Evolutionary conservation across 2,113 vertebrate genomes (phyloP), one percentile per base, ranked within the genome.

Genomic region (Peromyscus polionotus): DNA sequence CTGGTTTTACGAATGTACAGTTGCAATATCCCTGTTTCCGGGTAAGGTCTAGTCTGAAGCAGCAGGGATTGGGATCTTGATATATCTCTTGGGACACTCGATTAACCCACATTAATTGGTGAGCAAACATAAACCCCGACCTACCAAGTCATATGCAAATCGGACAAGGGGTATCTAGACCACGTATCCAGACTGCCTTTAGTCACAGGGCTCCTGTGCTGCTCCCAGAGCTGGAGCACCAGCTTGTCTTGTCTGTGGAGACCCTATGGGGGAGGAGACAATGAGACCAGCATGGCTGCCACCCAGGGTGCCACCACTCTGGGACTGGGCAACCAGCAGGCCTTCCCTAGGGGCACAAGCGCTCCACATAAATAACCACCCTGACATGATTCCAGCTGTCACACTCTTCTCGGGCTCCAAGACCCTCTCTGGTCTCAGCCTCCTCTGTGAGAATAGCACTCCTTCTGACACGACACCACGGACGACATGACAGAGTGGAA

Each of bases 371-470:
- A 63, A 72, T 4, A 63, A n/a, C 63, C 89, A 48, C 28, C 12
- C 19, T 2, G 5, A 31, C 4, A 1, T 14, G 9, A 51, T 45
- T n/a, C 31, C 1, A 17, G 33, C 26, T 10, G n/a, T 63, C 3
- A 57, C 28, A 54, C 33, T 24, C 59, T 61, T 17, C 7, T 7
- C 39, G 22, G 83, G 42, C 57, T 96, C 73, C 65, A 87, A 11
- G 5, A 81, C 57, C 76, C 72, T 57, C 22, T 28, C 1, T 31
- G 57, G 31, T 89, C 77, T 93, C 91, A 76, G 77, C 51, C 1
- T 61, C 63, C 91, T 59, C 13, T 9, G 45, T 59, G 75, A 92
- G 45, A 94, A 85, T 88, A 90, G 63, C 87, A 93, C 63, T 9
- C 3, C 57, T 87, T 51, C 12, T n/a, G 33, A 76, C 61, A 72